Evolutionary conservation across 2,888 invertebrate species (phyloP).

Genomic region (Perizoma affinitatum): DNA sequence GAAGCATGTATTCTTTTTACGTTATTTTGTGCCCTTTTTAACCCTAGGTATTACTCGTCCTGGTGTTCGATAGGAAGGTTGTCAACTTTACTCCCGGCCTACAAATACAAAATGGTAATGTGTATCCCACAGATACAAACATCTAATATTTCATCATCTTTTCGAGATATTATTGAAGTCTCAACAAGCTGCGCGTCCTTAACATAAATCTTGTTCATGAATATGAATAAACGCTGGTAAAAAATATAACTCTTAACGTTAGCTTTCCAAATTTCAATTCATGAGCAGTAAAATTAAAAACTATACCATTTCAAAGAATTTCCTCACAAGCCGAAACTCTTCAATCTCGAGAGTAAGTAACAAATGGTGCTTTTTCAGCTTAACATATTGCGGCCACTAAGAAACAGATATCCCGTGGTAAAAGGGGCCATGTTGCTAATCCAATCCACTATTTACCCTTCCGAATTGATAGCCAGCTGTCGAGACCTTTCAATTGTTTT

Average conservation of each 20-base stretch:
- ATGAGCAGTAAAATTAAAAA: neutral
- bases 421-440: constrained; percentile 35
- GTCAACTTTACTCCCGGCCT: no score
- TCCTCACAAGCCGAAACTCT: constrained; percentile 9
- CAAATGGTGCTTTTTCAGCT: constrained; percentile 36
- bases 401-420: constrained; percentile 35
- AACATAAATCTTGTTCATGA: constrained; percentile 8
- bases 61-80: no score
- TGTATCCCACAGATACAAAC: constrained; percentile 10
- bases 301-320: constrained; percentile 6
- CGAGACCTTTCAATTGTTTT: constrained; percentile 31
- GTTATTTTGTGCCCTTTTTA: no score
- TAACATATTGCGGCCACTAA: constrained; percentile 37
- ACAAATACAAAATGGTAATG: constrained; percentile 3
- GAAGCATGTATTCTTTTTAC: no score
- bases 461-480: constrained; percentile 30
- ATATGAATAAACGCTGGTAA: constrained; percentile 7
- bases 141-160: constrained; percentile 7
- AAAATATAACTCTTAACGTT: neutral
- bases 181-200: constrained; percentile 6
- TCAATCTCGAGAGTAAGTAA: constrained; percentile 21
- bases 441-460: constrained; percentile 27
- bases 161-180: constrained; percentile 12
- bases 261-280: neutral
- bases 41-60: no score